These are phyloP conservation scores for Mohoua ochrocephala DNA, from an alignment of 2,113 vertebrate species.

Conservation along the genomic window DNA sequence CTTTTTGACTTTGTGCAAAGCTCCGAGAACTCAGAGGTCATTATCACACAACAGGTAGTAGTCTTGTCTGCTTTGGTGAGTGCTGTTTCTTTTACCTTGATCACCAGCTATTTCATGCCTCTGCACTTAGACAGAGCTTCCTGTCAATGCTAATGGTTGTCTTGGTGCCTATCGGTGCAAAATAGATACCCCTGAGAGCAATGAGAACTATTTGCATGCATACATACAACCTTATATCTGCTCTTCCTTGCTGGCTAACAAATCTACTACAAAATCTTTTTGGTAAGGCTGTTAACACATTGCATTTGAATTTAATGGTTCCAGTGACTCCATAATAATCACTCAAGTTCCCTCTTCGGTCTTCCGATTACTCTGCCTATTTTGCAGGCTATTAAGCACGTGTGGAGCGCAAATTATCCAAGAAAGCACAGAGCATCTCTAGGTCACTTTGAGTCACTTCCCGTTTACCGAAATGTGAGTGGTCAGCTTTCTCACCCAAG, in stretches of 20 bases:
- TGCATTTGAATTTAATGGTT: not conserved
- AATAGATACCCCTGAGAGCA: not conserved
- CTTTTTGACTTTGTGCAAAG: not conserved
- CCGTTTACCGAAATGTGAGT: not conserved
- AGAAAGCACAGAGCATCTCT: not conserved
- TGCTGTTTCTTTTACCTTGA: not conserved
- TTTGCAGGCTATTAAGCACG: conserved; percentile 27
- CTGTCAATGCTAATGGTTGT: not conserved
- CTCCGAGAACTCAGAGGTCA: not conserved
- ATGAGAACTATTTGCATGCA: not conserved
- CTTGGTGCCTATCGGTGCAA: not conserved
- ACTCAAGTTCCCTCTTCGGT: not conserved
- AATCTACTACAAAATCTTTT: not conserved
- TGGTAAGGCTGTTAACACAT: not conserved
- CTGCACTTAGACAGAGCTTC: not conserved
- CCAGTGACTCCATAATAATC: not conserved
- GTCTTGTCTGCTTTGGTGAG: not conserved
- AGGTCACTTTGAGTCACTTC: not conserved
- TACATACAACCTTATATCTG: not conserved
- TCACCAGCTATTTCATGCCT: not conserved
- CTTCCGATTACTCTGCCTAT: not conserved
- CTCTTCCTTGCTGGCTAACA: not conserved
- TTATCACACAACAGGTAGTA: not conserved
- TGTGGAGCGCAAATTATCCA: not conserved
- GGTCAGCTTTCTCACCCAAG: not conserved